These are phyloP conservation scores for Tricholauxania praeusta DNA, from an alignment of 2,888 invertebrate species.

Conservation along the genomic window DNA sequence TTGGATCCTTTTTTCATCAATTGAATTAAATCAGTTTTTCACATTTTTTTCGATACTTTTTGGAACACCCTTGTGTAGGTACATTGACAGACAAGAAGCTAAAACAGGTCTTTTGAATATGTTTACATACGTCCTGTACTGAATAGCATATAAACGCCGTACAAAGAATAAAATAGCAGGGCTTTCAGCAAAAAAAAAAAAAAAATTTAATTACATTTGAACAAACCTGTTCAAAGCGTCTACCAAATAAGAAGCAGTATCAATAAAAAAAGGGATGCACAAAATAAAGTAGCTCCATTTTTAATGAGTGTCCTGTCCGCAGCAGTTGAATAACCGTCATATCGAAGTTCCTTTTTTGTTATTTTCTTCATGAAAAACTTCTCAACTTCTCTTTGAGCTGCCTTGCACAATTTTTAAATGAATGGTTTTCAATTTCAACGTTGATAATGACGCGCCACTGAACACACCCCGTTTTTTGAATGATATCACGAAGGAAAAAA, in stretches of 20 bases:
- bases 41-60: too few relatives aligned
- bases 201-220: constrained; percentile 27
- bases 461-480: not conserved
- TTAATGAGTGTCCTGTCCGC: constrained; percentile 39
- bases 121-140: not conserved
- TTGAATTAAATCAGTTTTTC: too few relatives aligned
- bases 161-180: constrained; percentile 3
- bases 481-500: too few relatives aligned
- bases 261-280: not conserved
- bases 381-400: not conserved
- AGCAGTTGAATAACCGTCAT: constrained; percentile 32
- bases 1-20: too few relatives aligned
- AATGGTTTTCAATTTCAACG: constrained; percentile 25
- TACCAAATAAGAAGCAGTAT: not conserved
- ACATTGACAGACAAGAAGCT: too few relatives aligned
- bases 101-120: too few relatives aligned
- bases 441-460: constrained; percentile 28
- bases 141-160: constrained; percentile 31
- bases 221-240: constrained; percentile 32
- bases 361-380: not conserved
- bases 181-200: not conserved
- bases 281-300: constrained; percentile 25
- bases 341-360: not conserved
- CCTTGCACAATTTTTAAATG: constrained; percentile 14
- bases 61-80: too few relatives aligned